Percentiles rank a stretch among this genome's conserved stretches.
Evolutionary conservation across 1,140 invertebrate genomes (phyloP).

Genomic region (Macrobrachium nipponense): DNA sequence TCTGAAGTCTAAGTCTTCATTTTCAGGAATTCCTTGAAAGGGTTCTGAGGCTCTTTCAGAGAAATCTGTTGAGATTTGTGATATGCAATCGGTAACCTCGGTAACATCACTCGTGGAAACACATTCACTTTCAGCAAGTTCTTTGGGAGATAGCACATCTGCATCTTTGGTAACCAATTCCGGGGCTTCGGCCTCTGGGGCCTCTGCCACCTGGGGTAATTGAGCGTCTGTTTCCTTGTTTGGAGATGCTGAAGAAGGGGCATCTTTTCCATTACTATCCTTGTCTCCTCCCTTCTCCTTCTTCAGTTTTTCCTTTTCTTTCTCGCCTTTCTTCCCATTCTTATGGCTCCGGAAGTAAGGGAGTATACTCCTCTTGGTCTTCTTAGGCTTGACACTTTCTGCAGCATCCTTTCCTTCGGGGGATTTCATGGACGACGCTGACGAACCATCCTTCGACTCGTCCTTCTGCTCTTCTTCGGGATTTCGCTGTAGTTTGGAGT

Average conservation of each 20-base stretch:
- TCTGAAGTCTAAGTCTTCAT: background rate
- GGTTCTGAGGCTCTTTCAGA: background rate
- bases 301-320: constrained; percentile 38
- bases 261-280: background rate
- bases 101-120: constrained; percentile 17
- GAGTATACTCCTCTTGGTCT: constrained; percentile 42
- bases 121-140: background rate
- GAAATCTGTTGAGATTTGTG: background rate
- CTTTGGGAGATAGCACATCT: constrained; percentile 6
- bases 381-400: constrained; percentile 17
- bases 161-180: constrained; percentile 34
- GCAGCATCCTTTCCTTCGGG: background rate
- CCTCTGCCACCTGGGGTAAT: background rate
- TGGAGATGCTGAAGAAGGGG: background rate
- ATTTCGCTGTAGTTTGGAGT: constrained; percentile 14
- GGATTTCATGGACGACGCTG: background rate
- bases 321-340: constrained; percentile 36
- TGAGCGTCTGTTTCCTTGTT: background rate
- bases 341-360: constrained; percentile 35
- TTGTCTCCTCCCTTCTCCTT: constrained; percentile 12
- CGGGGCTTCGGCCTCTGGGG: background rate
- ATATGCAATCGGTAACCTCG: background rate
- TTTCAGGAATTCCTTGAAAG: background rate
- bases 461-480: constrained; percentile 18
- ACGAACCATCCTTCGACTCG: background rate